Evolutionary conservation across 2,113 vertebrate genomes (phyloP), one percentile per base, ranked within the genome.

Genomic region (Athene cunicularia): DNA sequence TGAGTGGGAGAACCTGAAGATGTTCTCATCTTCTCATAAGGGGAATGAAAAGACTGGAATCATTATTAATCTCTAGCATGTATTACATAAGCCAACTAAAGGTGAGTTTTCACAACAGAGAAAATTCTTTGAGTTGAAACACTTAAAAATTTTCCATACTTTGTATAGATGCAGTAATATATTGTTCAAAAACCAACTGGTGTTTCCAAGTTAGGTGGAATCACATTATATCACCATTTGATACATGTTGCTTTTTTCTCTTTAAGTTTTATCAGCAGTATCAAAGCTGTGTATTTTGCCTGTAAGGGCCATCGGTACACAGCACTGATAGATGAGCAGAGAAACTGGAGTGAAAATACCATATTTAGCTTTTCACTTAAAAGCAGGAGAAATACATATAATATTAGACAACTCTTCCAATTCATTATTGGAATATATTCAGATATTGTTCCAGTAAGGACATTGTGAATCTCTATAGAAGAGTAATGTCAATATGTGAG

Each of bases 21-120:
- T 88, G 79, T 74, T 93, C 35, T 93, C 58, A 26, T 87, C 73
- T 94, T 90, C 53, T 88, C 22, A n/a, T 95, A 90, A 88, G 59
- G 49, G 80, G 62, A 87, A 60, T 88, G 55, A 86, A 86, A 94
- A 90, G 26, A 68, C 53, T 86, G 80, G 53, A 19, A 73, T 76
- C 5, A n/a, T 84, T 81, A 45, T 75, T 84, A 66, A 37, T 89
- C 49, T 82, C n/a, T 95, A 52, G n/a, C 14, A 17, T 72, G 7
- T 71, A n/a, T 83, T 87, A 60, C n/a, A 24, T 79, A 70, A 91
- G 8, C 9, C 55, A 45, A 14, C 13, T 17, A 35, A 73, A 90
- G 64, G 39, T 63, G 75, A 81, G 79, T 90, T 92, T 92, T 79
- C 80, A 6, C 41, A 79, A 18, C 23, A 73, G n/a, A 63, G 63